phyloP scores from a whole-genome alignment of 2,113 vertebrate genomes.

The Psittacus erithacus region DNA sequence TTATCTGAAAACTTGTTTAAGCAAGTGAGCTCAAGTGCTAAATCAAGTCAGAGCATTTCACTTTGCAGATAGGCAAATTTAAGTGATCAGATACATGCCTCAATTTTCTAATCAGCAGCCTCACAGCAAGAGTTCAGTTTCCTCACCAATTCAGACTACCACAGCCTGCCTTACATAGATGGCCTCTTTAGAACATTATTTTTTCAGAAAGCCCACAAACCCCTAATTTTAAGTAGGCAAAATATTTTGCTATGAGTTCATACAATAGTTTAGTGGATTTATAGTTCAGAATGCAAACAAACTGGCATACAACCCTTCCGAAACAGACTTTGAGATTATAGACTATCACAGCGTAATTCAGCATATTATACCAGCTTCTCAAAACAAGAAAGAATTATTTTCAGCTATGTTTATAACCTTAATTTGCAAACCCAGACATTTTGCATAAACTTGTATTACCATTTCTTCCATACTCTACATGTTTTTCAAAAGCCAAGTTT shows the following conservation, averaged over 20 bases:
- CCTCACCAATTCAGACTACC: not conserved
- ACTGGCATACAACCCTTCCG: not conserved
- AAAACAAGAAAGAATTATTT: not conserved
- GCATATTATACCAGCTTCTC: not conserved
- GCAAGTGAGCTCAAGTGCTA: not conserved
- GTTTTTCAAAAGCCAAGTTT: not conserved
- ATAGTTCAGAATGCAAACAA: not conserved
- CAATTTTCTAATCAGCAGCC: not conserved
- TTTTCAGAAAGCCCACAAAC: not conserved
- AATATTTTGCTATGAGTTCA: not conserved
- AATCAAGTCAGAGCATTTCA: not conserved
- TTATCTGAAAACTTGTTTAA: not conserved
- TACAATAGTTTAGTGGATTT: not conserved
- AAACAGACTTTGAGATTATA: not conserved
- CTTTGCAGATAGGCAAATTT: not conserved
- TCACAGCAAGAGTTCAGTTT: not conserved
- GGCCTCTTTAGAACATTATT: accelerated
- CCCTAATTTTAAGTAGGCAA: not conserved
- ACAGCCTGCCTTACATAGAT: not conserved
- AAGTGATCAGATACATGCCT: not conserved
- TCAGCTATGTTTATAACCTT: not conserved
- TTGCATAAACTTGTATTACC: not conserved
- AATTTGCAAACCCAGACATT: not conserved
- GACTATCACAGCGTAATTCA: not conserved
- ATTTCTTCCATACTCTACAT: not conserved